Evolutionary conservation across 1,140 invertebrate genomes (phyloP).

Genomic region (Drosophila tani): DNA sequence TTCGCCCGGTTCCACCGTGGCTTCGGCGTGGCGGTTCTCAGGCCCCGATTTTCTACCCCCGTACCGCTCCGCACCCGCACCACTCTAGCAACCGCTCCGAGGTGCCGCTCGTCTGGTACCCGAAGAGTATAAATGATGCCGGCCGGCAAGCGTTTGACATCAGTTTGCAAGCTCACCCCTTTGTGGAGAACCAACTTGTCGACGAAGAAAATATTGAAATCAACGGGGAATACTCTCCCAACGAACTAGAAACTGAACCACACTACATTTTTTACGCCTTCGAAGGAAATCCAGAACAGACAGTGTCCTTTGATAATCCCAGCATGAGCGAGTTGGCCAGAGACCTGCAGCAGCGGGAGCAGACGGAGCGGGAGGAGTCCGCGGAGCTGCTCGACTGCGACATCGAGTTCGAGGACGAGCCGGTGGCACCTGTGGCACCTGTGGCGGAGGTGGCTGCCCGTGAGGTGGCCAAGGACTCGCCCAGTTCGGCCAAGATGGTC

Average conservation of each 20-base stretch:
- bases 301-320: not conserved
- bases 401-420: constrained; percentile 45
- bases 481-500: constrained; percentile 18
- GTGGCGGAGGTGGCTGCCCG: not conserved
- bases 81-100: not conserved
- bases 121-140: constrained; percentile 68
- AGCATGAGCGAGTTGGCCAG: constrained; percentile 28
- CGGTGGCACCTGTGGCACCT: not conserved
- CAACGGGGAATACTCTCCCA: constrained; percentile 3
- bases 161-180: constrained; percentile 46
- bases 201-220: not conserved
- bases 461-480: not conserved
- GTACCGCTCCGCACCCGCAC: not conserved
- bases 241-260: not conserved
- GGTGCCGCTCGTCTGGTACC: constrained; percentile 2
- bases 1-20: constrained; percentile 13
- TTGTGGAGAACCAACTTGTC: constrained; percentile 14
- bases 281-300: not conserved
- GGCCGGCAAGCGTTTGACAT: constrained; percentile 55
- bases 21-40: not conserved
- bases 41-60: not conserved
- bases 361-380: constrained; percentile 5
- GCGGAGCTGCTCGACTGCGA: constrained; percentile 50
- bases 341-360: constrained; percentile 10
- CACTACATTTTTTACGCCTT: not conserved